phyloP scores from a whole-genome alignment of 2,888 invertebrate species.

The Nasonia oneida region DNA sequence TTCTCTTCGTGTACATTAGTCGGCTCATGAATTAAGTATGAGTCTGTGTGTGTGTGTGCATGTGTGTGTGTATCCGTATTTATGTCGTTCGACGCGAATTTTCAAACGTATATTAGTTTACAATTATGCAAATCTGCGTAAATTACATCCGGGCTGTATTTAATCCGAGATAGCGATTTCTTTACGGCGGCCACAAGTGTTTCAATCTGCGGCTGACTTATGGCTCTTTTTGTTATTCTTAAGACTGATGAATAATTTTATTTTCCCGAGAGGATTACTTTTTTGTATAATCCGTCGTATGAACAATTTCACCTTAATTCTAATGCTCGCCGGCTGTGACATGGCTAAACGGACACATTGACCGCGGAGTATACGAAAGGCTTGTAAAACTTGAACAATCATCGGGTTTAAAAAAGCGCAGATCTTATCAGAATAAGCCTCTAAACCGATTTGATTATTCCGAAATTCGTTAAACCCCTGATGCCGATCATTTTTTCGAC shows the following conservation, averaged over 20 bases:
- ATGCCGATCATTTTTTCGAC: background rate
- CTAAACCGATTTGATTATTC: no score
- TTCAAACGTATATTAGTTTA: conserved; percentile 53
- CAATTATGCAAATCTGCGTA: conserved; percentile 52
- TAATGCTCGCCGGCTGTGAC: background rate
- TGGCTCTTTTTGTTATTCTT: conserved; percentile 18
- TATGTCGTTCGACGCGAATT: conserved; percentile 33
- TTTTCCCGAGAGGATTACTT: background rate
- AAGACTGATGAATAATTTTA: background rate
- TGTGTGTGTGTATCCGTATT: conserved; percentile 33
- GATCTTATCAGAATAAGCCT: background rate
- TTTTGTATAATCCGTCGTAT: background rate
- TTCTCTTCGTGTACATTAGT: conserved; percentile 26
- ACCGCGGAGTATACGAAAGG: background rate
- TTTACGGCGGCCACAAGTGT: conserved; percentile 35
- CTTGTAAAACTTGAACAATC: conserved; percentile 2
- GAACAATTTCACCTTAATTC: background rate
- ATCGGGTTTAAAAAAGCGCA: background rate
- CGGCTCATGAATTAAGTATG: conserved; percentile 56
- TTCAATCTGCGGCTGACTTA: conserved; percentile 47
- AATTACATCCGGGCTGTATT: conserved; percentile 28
- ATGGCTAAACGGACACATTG: background rate
- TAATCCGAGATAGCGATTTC: conserved; percentile 22
- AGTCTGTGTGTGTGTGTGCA: background rate
- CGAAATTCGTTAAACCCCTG: background rate